Conservation (phyloP, 1,140 invertebrate genomes). For the Bradynema listronoti region DNA sequence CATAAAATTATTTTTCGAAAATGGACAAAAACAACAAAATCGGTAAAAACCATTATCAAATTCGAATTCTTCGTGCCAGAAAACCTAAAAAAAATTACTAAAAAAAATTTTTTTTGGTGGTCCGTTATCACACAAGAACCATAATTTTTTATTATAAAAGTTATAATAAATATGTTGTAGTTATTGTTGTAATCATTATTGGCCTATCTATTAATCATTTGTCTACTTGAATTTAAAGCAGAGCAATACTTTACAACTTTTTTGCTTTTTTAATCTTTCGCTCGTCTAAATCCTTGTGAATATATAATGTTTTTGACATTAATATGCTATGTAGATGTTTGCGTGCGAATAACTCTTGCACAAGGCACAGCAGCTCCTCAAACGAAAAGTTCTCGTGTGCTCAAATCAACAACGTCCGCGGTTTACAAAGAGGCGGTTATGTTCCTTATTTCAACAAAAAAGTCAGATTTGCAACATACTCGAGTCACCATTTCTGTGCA, state of each 20-base stretch:
- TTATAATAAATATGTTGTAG: too few species aligned
- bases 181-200: too few species aligned
- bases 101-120: too few species aligned
- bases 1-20: too few species aligned
- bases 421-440: constrained; percentile 53
- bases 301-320: too few species aligned
- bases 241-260: too few species aligned
- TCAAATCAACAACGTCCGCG: constrained; percentile 21
- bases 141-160: background rate
- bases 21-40: too few species aligned
- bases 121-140: too few species aligned
- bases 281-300: constrained; percentile 20
- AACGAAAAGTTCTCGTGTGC: constrained; percentile 49
- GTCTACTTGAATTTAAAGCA: too few species aligned
- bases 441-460: constrained; percentile 52
- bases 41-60: too few species aligned
- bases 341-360: constrained; percentile 46
- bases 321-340: constrained; percentile 37
- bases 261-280: constrained; percentile 2
- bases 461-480: constrained; percentile 43
- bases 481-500: constrained; percentile 56
- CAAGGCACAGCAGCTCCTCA: constrained; percentile 41
- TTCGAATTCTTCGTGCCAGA: too few species aligned
- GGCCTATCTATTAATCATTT: constrained; percentile 14
- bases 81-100: too few species aligned